Evolutionary conservation across 2,797 vertebrate genomes (phyloP), one percentile per base, ranked within the genome.

Genomic region (Fistularia commersonii): DNA sequence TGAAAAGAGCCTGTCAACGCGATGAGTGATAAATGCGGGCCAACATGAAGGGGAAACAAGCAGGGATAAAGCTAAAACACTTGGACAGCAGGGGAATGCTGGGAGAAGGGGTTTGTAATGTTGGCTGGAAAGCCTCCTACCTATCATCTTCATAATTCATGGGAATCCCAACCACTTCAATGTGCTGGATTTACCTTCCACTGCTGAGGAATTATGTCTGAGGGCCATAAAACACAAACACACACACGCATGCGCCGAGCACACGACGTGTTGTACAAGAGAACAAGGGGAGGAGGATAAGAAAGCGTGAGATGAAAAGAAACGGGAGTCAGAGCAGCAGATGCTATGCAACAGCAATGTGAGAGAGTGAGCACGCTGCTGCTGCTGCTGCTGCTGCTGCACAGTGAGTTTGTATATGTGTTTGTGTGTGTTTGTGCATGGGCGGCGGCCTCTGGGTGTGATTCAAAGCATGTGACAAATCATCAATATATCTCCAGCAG

Each of bases 61-160:
- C 42, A 38, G 50, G 48, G 50, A 39, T 51, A 54, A 34, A 23
- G 50, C 41, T 51, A 56, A 34, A 23, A 38, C 32, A 23, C 10
- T 32, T 4, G 32, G 11, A n/a, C 7, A 11, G 1, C 6, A 52
- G 42, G 35, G 33, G 23, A 49, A 40, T 44, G 41, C 31, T 55
- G 61, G 38, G 23, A 51, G 40, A 46, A 41, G 8, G 9, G 51
- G 64, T 63, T 64, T 46, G 57, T 61, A 44, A 51, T 57, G 38
- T 72, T 57, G 64, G 69, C 37, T 69, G 57, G 43, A 76, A 55
- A 80, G 58, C 56, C 54, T 78, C 40, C 40, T 36, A 54, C 82
- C 63, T 69, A 72, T 81, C 72, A 63, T 74, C 68, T 81, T 71
- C 72, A 81, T 81, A 87, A 86, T 87, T 87, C 68, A 86, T 79